Evolutionary conservation across 2,797 vertebrate genomes (phyloP).

Genomic region (Betta splendens): DNA sequence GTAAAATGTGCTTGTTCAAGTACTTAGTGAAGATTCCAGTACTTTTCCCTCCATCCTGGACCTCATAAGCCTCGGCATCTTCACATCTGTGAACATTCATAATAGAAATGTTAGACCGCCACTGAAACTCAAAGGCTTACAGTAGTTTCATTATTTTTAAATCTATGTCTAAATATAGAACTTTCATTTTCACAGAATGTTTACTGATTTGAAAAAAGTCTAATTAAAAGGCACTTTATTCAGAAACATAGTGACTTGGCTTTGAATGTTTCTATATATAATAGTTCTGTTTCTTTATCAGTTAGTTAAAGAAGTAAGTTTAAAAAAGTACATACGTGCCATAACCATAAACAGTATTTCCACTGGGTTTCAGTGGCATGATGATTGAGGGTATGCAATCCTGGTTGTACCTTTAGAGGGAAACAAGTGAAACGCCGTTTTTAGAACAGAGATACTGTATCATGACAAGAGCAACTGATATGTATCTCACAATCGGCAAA

Average conservation of each 20-base stretch:
- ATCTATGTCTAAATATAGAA: not conserved
- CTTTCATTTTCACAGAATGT: not conserved
- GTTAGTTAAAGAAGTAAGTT: not conserved
- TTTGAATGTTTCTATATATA: not conserved
- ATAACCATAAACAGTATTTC: conserved; percentile 91
- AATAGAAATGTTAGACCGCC: not conserved
- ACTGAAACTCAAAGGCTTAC: not conserved
- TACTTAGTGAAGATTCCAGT: conserved; percentile 94
- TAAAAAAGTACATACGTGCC: conserved; percentile 84
- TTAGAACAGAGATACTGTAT: not conserved
- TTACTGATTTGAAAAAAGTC: not conserved
- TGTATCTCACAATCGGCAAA: not conserved
- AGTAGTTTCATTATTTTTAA: not conserved
- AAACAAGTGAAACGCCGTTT: conserved; percentile 29
- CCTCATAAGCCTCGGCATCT: conserved; percentile 89
- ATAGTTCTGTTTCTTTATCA: too few species aligned
- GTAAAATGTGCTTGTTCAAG: conserved; percentile 87
- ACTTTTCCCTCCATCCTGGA: conserved; percentile 88
- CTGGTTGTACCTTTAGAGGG: conserved; percentile 86
- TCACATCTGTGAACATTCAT: conserved; percentile 78
- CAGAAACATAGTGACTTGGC: not conserved
- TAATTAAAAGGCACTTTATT: not conserved
- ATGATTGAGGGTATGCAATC: conserved; percentile 81
- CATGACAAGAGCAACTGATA: not conserved
- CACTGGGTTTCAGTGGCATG: conserved; percentile 82